These are phyloP conservation scores for Colossoma macropomum DNA, from an alignment of 2,113 vertebrate species.

Conservation along the genomic window DNA sequence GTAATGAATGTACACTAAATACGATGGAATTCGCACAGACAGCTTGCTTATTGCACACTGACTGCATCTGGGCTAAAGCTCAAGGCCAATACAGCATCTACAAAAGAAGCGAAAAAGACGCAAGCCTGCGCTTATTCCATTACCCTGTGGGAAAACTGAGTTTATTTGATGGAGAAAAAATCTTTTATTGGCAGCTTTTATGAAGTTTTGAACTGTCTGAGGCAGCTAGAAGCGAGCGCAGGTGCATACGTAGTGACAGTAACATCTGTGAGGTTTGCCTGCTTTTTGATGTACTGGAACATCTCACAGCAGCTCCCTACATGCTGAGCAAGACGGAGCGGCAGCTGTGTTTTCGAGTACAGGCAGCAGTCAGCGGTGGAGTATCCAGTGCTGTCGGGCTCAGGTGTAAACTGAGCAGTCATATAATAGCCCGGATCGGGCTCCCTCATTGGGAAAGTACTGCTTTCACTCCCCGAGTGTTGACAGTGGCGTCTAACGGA, in stretches of 20 bases:
- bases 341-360: background rate
- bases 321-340: background rate
- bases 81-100: background rate
- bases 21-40: conserved; percentile 13
- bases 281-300: background rate
- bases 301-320: background rate
- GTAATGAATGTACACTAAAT: conserved; percentile 44
- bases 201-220: background rate
- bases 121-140: background rate
- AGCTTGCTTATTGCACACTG: background rate
- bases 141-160: background rate
- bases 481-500: conserved; percentile 63
- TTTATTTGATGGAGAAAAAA: background rate
- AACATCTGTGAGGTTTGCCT: background rate
- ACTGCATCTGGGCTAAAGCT: conserved; percentile 23
- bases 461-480: conserved; percentile 57
- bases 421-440: conserved; percentile 50
- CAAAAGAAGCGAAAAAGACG: background rate
- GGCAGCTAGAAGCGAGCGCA: background rate
- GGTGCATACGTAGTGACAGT: background rate
- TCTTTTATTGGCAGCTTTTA: background rate
- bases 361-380: background rate
- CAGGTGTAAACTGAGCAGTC: conserved; percentile 65
- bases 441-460: conserved; percentile 40
- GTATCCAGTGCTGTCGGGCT: conserved; percentile 56